Evolutionary conservation across 1,140 invertebrate species (phyloP), one percentile per base, ranked within the genome.

Genomic region (Calosoma granatense): DNA sequence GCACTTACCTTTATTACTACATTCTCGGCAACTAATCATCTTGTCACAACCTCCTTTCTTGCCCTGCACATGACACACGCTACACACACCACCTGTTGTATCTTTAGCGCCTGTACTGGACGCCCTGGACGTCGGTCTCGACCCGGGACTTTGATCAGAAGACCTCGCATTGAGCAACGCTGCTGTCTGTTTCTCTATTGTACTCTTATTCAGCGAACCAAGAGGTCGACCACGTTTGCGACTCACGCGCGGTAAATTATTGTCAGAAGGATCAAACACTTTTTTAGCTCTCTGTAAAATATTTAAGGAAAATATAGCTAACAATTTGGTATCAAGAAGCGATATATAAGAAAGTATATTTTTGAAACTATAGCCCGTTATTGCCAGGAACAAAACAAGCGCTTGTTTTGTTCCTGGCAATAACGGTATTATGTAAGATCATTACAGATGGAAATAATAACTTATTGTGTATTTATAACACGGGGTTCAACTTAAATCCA

Each of bases 221-320:
- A 78, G 70, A 23, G 82, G 81, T 21, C 82, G 76, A 14, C 84
- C 83, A 55, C 84, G 71, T 68, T 80, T 81, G 66, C 78, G 66
- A 17, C 17, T 47, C 9, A 9, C 15, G 67, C 81, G 75, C 2
- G 84, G 83, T 3, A 86, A 68, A 72, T 85, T 81, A 61, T 83
- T 85, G 60, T 88, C 86, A 1, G 85, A 87, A n/a, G 86, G 86
- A 70, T 88, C 86, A 67, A 87, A 87, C 0, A 88, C 85, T 72
- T 86, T 86, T 64, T 85, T 87, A 4, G 84, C 85, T 53, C 67
- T 67, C 70, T 71, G 26, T 53, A 59, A 58, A 12, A 47, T 56
- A 4, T 6, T 6, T 12, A 54, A 15, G n/a, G 15, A n/a, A n/a
- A n/a, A n/a, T n/a, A n/a, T n/a, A n/a, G n/a, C n/a, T n/a, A n/a